Evolutionary conservation across 2,888 invertebrate species (phyloP).

Genomic region (Drosophila birchii): DNA sequence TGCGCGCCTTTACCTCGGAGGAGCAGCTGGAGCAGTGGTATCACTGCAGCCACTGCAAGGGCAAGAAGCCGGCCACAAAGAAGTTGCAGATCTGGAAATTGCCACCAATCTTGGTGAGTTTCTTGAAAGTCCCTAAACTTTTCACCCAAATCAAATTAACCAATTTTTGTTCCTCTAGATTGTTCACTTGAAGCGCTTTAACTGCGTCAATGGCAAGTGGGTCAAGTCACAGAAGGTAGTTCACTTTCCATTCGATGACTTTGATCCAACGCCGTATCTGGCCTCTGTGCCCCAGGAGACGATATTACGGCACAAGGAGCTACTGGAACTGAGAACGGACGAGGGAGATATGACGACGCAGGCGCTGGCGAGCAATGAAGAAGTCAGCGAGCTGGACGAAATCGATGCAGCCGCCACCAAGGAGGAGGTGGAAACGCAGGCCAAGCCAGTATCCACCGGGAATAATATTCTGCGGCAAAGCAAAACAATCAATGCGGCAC

Average conservation of each 20-base stretch:
- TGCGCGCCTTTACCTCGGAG: constrained; percentile 94
- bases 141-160: background rate
- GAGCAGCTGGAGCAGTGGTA: constrained; percentile 94
- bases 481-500: constrained; percentile 61
- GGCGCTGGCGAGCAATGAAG: constrained; percentile 44
- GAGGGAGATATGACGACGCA: constrained; percentile 17
- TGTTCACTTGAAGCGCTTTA: constrained; percentile 96
- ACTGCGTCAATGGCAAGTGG: constrained; percentile 95
- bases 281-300: constrained; percentile 93
- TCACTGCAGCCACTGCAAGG: constrained; percentile 93
- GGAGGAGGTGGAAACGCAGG: background rate
- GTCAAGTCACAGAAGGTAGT: constrained; percentile 97
- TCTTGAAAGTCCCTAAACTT: background rate
- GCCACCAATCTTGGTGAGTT: constrained; percentile 92
- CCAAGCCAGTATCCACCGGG: constrained; percentile 10
- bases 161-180: constrained; percentile 86
- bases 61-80: constrained; percentile 93
- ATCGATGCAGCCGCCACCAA: constrained; percentile 36
- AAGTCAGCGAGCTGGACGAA: constrained; percentile 66
- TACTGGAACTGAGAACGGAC: constrained; percentile 84
- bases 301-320: constrained; percentile 88
- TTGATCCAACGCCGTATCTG: constrained; percentile 94
- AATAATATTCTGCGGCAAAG: constrained; percentile 54
- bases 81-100: constrained; percentile 96
- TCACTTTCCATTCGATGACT: constrained; percentile 93